phyloP scores from a whole-genome alignment of 1,140 invertebrate species.

The Monochamus saltuarius region DNA sequence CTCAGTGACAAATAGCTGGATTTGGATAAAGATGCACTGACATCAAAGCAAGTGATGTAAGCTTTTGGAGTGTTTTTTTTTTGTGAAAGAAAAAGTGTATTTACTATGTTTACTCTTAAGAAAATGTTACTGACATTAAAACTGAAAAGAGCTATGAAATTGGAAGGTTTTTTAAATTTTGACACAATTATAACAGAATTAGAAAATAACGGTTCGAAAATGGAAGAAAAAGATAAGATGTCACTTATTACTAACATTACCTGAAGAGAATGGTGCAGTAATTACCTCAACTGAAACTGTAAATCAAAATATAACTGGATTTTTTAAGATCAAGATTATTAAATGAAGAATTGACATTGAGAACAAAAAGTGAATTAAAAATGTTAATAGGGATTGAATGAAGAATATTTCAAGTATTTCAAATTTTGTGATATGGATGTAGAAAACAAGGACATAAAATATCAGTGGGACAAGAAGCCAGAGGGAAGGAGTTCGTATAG shows the following conservation, averaged over 20 bases:
- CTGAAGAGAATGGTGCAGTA: conserved; percentile 43
- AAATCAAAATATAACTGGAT: conserved; percentile 45
- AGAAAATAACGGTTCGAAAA: conserved; percentile 42
- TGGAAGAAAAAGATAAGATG: conserved; percentile 48
- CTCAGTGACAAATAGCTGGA: conserved; percentile 19
- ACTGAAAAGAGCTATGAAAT: conserved; percentile 14
- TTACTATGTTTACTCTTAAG: conserved; percentile 20
- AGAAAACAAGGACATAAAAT: conserved; percentile 9
- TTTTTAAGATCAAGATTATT: conserved; percentile 51
- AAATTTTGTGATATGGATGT: conserved; percentile 14
- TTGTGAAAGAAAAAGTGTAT: conserved; percentile 26
- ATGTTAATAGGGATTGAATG: not conserved
- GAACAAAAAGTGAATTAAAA: not conserved
- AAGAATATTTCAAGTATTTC: too few relatives aligned
- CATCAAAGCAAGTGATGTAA: conserved; percentile 22
- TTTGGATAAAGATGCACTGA: conserved; percentile 17
- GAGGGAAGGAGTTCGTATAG: conserved; percentile 1
- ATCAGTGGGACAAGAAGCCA: not conserved
- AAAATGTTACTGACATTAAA: conserved; percentile 29
- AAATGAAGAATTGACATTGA: conserved; percentile 46
- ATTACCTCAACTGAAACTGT: conserved; percentile 51
- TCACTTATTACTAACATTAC: conserved; percentile 47
- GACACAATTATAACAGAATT: conserved; percentile 29
- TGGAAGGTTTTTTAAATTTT: conserved; percentile 32
- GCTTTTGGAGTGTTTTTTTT: conserved; percentile 16